phyloP scores from a whole-genome alignment of 2,113 vertebrate species.

The Atractosteus spatula region DNA sequence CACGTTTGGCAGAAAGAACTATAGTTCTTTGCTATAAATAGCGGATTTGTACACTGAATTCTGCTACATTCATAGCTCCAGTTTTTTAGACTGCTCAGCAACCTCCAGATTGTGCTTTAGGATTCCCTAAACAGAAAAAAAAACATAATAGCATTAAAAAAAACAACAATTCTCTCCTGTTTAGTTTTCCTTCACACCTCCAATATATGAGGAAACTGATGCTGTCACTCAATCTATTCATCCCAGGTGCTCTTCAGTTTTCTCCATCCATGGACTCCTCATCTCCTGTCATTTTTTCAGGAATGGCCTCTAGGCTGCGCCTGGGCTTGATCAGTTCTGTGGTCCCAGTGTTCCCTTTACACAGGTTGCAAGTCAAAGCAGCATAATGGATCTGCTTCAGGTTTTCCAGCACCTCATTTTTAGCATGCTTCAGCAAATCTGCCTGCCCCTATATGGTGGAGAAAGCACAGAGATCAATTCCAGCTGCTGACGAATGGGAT shows the following conservation, averaged over 20 bases:
- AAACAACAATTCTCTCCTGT: not conserved
- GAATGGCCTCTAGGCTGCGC: constrained; percentile 81
- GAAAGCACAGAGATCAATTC: not conserved
- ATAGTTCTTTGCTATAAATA: constrained; percentile 61
- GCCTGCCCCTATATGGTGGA: constrained; percentile 80
- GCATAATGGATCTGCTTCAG: constrained; percentile 94
- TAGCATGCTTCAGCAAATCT: constrained; percentile 91
- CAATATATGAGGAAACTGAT: no score
- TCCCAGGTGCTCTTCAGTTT: constrained; percentile 30
- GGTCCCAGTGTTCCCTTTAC: constrained; percentile 71
- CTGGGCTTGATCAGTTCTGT: constrained; percentile 57
- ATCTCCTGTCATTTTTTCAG: constrained; percentile 70
- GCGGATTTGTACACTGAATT: constrained; percentile 36
- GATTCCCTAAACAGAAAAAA: constrained; percentile 53
- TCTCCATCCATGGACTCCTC: constrained; percentile 77
- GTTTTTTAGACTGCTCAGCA: constrained; percentile 56
- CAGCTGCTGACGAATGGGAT: no score
- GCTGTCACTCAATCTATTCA: no score
- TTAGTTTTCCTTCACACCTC: not conserved
- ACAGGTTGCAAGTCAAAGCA: constrained; percentile 82
- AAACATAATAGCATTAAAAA: constrained; percentile 16
- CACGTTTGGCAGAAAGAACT: constrained; percentile 53
- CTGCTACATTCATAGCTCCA: constrained; percentile 80
- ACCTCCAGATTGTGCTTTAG: constrained; percentile 87
- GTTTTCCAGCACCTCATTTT: constrained; percentile 88